Evolutionary conservation across 2,888 invertebrate genomes (phyloP), one percentile per base, ranked within the genome.

Genomic region (Mythimna impura): DNA sequence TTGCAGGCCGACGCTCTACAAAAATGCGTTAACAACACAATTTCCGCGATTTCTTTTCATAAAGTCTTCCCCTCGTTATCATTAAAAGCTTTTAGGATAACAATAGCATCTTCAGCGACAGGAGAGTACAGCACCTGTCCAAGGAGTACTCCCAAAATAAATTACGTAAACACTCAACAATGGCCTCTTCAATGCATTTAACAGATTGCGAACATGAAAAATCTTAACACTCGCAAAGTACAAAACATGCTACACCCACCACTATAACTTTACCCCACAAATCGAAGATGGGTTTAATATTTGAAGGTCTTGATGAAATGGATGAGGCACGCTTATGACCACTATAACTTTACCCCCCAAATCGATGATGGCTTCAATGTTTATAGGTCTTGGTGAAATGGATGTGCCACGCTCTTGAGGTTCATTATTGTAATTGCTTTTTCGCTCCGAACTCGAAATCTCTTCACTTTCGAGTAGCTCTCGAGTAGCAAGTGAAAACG

Each of bases 361-460:
- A 25, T 3, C 3, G 7, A 73, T 55, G 6, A n/a, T 43, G 60
- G 84, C 12, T 88, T 30, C 40, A 20, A 54, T 22, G 22, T 14
- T 52, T 0, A 1, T 0, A 78, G 89, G 20, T 89, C 89, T 64
- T 47, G n/a, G 12, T 80, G 79, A 22, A 66, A 22, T 86, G 89
- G 92, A 54, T 72, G 20, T 62, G 4, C 57, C 73, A 89, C 87
- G 88, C 85, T 87, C 92, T 93, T 94, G 90, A 93, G 92, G 91
- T 94, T 95, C 94, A 95, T 95, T 95, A 95, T 95, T 89, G 86
- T 90, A 91, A 91, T 91, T 90, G 91, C 89, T 90, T 89, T 86
- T 94, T 94, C 93, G 93, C 93, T 93, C 89, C 88, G 88, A 91
- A 90, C 91, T 91, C 91, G 88, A 92, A 93, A 89, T 92, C 91